phyloP scores from a whole-genome alignment of 2,888 invertebrate species.

The Mesoligia furuncula region DNA sequence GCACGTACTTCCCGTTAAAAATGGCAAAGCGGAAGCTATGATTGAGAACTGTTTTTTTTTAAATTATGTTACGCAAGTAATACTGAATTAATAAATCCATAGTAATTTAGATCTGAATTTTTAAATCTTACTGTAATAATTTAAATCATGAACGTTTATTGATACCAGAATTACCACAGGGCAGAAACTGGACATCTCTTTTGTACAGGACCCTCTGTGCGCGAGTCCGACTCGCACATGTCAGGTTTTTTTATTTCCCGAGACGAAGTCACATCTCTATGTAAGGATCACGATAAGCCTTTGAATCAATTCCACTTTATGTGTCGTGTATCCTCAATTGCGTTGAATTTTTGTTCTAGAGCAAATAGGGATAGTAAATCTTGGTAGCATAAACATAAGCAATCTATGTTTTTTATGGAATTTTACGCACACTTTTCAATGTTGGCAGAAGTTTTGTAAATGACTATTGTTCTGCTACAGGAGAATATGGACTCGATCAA shows the following conservation, averaged over 20 bases:
- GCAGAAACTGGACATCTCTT: too few species aligned
- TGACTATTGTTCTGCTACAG: background rate
- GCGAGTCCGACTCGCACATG: too few species aligned
- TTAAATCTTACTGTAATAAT: too few species aligned
- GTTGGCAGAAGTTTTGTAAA: background rate
- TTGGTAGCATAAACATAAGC: background rate
- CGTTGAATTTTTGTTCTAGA: slow-evolving; percentile 43
- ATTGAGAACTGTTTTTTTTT: too few species aligned
- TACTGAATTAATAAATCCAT: too few species aligned
- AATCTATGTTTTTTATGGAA: background rate
- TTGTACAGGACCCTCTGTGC: too few species aligned
- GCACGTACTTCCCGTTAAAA: too few species aligned
- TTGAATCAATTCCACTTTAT: slow-evolving; percentile 51
- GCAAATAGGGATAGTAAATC: slow-evolving; percentile 56
- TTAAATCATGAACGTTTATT: too few species aligned
- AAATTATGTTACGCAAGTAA: too few species aligned
- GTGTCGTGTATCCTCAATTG: slow-evolving; percentile 60
- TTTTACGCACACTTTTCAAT: background rate
- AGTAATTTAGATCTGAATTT: too few species aligned
- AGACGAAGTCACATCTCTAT: slow-evolving; percentile 3
- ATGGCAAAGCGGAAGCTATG: too few species aligned
- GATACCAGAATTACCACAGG: too few species aligned
- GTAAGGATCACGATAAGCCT: background rate
- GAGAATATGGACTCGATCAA: background rate
- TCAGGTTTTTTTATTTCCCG: slow-evolving; percentile 3